Percentiles rank a stretch among this genome's conserved stretches.
Evolutionary conservation across 1,140 invertebrate genomes (phyloP).

Genomic region (Nymphalis io): DNA sequence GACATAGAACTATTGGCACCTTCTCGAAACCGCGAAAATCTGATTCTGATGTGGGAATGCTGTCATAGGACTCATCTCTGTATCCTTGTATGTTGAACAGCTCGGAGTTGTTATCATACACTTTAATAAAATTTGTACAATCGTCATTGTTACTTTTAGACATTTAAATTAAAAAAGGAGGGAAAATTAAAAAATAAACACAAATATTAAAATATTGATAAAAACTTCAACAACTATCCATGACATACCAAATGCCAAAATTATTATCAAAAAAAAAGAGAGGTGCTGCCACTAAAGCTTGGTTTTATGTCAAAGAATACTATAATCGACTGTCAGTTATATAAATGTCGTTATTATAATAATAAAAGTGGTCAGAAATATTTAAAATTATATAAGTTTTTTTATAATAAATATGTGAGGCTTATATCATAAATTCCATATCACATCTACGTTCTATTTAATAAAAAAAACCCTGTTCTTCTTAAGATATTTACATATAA

Average conservation of each 20-base stretch:
- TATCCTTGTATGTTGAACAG: not conserved
- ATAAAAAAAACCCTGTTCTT: too few relatives aligned
- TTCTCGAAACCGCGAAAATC: constrained; percentile 57
- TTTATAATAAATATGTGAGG: too few relatives aligned
- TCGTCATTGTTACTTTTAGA: constrained; percentile 47
- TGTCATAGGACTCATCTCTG: not conserved
- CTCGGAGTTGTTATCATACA: constrained; percentile 9
- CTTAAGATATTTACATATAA: too few relatives aligned
- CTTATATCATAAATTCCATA: too few relatives aligned
- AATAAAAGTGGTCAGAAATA: too few relatives aligned
- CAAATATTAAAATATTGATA: constrained; percentile 43
- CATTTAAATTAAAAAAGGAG: constrained; percentile 40
- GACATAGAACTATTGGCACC: constrained; percentile 47
- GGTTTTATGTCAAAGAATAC: too few relatives aligned
- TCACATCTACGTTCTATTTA: too few relatives aligned
- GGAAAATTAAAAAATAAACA: constrained; percentile 53
- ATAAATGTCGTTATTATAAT: too few relatives aligned
- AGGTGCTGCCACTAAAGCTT: too few relatives aligned
- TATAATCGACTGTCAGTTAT: too few relatives aligned
- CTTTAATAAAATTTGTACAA: constrained; percentile 5
- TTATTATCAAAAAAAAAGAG: not conserved
- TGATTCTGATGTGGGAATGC: constrained; percentile 42
- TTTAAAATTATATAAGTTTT: too few relatives aligned
- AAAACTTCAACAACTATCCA: constrained; percentile 43
- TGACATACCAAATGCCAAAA: constrained; percentile 24